Base-by-base conservation (phyloP, 2,797 vertebrate genomes). In the Oceanodroma leucorhoa region DNA sequence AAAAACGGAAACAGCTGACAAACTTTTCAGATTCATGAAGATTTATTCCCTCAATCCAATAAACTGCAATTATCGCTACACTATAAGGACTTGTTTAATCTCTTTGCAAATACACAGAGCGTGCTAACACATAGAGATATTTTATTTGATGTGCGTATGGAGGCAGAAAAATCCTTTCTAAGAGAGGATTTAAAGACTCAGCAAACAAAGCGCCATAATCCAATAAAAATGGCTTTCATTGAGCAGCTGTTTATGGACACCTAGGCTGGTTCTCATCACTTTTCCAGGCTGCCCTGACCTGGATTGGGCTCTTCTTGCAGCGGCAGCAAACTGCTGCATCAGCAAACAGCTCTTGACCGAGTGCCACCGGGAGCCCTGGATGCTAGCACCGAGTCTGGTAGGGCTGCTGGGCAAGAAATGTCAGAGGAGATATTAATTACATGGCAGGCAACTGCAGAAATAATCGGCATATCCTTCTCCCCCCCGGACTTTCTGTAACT, bases 101-200 rank as follows among this genome's bases (percentile, higher is more conserved):
- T 51, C 71, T 73, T 40, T 66, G 41, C 48, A 71, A 75, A 55
- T 10, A 32, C 20, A 23, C 7, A 6, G 32, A 11, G 27, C 0
- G 1, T 1, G 1, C 14, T 26, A 40, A 54, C 12, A 20, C n/a
- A 3, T 0, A 18, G 41, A 54, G 32, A 36, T 22, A 12, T 29
- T 90, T 70, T n/a, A 36, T 61, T 22, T 30, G 70, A 41, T 55
- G 53, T 22, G n/a, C 1, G 0, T 14, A 5, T 0, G 3, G 75
- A 85, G 58, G 43, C 65, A 81, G 54, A 66, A 81, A 76, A 41
- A 15, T 36, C 41, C 46, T 58, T 70, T 50, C 36, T 55, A 61
- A 40, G 14, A 61, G 80, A 54, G 23, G 43, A 34, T 12, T 55
- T 80, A 71, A 76, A 88, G 46, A 84, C 26, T 19, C 46, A 45